Evolutionary conservation across 2,113 vertebrate genomes (phyloP).

Genomic region (Muntiacus muntjak): DNA sequence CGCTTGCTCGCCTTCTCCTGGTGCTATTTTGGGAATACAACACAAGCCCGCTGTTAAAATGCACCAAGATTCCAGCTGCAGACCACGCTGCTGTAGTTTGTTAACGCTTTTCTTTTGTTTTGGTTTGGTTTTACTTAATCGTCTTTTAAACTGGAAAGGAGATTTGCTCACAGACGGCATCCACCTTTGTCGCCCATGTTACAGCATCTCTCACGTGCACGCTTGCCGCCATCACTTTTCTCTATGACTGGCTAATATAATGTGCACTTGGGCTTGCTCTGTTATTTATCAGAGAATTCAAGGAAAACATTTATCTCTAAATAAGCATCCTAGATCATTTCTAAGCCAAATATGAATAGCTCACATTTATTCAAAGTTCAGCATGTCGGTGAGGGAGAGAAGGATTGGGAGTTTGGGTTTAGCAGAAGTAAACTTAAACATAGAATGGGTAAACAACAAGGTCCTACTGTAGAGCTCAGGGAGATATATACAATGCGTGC

Average conservation of each 20-base stretch:
- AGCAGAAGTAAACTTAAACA: not conserved
- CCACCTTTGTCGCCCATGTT: not conserved
- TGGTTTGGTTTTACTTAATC: not conserved
- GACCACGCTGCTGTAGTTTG: not conserved
- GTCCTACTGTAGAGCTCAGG: not conserved
- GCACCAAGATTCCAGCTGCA: constrained; percentile 56
- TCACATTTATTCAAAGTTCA: not conserved
- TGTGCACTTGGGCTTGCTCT: not conserved
- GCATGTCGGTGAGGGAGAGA: not conserved
- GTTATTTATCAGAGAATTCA: not conserved
- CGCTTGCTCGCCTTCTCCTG: constrained; percentile 29
- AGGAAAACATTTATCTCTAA: not conserved
- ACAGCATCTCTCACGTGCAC: not conserved
- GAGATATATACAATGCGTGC: not conserved
- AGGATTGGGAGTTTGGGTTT: not conserved
- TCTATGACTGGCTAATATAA: not conserved
- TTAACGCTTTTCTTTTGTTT: not conserved
- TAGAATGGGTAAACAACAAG: not conserved
- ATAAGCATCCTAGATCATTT: not conserved
- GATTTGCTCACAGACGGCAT: not conserved
- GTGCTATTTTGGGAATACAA: constrained; percentile 75
- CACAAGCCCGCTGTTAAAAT: constrained; percentile 53
- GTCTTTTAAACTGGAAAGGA: not conserved
- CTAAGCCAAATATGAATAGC: not conserved
- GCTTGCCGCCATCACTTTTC: not conserved